Evolutionary conservation across 2,888 invertebrate genomes (phyloP).

Genomic region (Conistra vaccinii): DNA sequence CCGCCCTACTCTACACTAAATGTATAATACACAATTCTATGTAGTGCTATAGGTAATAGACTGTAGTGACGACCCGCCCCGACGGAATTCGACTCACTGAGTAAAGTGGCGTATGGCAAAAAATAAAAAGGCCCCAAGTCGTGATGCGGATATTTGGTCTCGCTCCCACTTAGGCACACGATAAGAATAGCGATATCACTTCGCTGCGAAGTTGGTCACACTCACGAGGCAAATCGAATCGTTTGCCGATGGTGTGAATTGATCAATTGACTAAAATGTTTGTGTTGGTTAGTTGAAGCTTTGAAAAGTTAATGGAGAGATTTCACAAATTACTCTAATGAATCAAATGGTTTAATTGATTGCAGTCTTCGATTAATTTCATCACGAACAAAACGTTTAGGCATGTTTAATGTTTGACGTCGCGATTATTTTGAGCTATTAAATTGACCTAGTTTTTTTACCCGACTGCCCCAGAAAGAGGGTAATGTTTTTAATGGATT

Average conservation of each 20-base stretch:
- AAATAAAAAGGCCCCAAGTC: constrained; percentile 77
- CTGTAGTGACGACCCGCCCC: constrained; percentile 89
- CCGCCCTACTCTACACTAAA: constrained; percentile 85
- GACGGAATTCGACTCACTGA: constrained; percentile 85
- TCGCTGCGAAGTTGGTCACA: constrained; percentile 64
- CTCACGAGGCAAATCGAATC: constrained; percentile 45
- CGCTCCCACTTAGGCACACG: constrained; percentile 66
- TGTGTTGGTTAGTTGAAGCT: background rate
- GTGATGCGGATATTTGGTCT: constrained; percentile 76
- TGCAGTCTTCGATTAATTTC: background rate
- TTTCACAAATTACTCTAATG: background rate
- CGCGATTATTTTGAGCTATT: background rate
- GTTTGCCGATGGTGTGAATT: constrained; percentile 37
- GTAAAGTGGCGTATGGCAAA: constrained; percentile 77
- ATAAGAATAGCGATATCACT: constrained; percentile 64
- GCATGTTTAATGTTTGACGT: background rate
- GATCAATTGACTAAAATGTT: constrained; percentile 37
- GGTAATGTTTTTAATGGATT: too few relatives aligned
- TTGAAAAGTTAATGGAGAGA: background rate
- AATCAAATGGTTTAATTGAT: background rate
- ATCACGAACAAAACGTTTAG: background rate
- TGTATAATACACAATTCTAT: constrained; percentile 81
- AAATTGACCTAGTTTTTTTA: background rate
- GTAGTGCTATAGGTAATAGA: constrained; percentile 74
- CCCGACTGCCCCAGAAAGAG: too few relatives aligned